phyloP scores from a whole-genome alignment of 2,888 invertebrate genomes.

The Helleia helle region DNA sequence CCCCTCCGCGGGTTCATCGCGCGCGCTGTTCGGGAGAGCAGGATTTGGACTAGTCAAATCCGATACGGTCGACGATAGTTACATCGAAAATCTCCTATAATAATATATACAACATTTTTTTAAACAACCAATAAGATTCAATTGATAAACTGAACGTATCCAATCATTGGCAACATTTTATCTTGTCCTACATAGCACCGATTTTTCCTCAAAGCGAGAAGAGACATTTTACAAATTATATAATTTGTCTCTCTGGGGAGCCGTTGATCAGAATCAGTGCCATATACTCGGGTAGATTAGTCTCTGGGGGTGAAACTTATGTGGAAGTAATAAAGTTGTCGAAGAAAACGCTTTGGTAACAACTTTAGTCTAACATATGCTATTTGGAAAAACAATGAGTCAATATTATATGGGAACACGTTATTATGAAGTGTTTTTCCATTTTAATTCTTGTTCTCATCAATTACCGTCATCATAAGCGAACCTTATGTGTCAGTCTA shows the following conservation, averaged over 20 bases:
- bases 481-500: too few relatives aligned
- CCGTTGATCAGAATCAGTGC: conserved; percentile 39
- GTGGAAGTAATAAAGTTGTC: conserved; percentile 7
- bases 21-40: too few relatives aligned
- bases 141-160: conserved; percentile 9
- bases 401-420: too few relatives aligned
- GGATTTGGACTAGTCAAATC: too few relatives aligned
- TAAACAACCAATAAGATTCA: background rate
- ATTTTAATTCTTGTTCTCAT: too few relatives aligned
- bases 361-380: background rate
- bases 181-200: conserved; percentile 22
- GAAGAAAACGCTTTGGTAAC: background rate
- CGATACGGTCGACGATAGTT: too few relatives aligned
- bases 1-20: too few relatives aligned
- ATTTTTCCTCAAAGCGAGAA: conserved; percentile 40
- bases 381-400: too few relatives aligned
- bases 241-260: conserved; percentile 45
- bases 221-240: conserved; percentile 46
- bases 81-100: background rate
- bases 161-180: conserved; percentile 10
- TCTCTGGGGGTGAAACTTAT: conserved; percentile 16
- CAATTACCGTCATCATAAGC: too few relatives aligned
- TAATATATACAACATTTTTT: background rate
- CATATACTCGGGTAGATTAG: conserved; percentile 21
- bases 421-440: too few relatives aligned